phyloP scores from a whole-genome alignment of 2,888 invertebrate genomes.

The Anticlea derivata region DNA sequence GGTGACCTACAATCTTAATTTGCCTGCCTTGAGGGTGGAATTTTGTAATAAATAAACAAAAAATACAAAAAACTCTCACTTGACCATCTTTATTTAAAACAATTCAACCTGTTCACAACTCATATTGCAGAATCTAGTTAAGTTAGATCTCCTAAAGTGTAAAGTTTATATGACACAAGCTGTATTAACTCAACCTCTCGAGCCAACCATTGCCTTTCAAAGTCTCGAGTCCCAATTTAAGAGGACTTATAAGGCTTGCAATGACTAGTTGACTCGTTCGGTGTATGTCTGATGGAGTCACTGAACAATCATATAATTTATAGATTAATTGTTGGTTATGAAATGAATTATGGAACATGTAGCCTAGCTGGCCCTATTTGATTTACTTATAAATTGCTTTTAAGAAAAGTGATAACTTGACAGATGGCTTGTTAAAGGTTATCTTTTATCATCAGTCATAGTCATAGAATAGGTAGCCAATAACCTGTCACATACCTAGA shows the following conservation, averaged over 20 bases:
- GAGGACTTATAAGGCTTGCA: constrained; percentile 47
- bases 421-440: constrained; percentile 8
- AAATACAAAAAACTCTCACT: no score
- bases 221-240: constrained; percentile 43
- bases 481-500: no score
- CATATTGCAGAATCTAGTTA: constrained; percentile 34
- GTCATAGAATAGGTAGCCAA: not conserved
- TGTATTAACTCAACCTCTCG: constrained; percentile 24
- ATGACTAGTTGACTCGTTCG: constrained; percentile 42
- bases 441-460: not conserved
- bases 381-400: constrained; percentile 19
- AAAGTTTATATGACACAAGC: constrained; percentile 34
- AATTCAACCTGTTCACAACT: not conserved
- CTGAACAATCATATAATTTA: constrained; percentile 39
- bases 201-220: constrained; percentile 42
- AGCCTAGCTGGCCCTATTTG: constrained; percentile 8
- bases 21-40: no score
- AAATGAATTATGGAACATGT: constrained; percentile 19
- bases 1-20: no score
- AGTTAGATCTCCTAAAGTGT: constrained; percentile 47
- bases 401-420: constrained; percentile 7
- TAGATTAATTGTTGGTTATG: constrained; percentile 25
- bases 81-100: no score
- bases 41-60: no score
- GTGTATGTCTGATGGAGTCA: constrained; percentile 31